A percentile compares a stretch with the other conserved stretches of the same genome.
Conservation (phyloP, 2,888 invertebrate genomes). For the Drosophila meridionalis region DNA sequence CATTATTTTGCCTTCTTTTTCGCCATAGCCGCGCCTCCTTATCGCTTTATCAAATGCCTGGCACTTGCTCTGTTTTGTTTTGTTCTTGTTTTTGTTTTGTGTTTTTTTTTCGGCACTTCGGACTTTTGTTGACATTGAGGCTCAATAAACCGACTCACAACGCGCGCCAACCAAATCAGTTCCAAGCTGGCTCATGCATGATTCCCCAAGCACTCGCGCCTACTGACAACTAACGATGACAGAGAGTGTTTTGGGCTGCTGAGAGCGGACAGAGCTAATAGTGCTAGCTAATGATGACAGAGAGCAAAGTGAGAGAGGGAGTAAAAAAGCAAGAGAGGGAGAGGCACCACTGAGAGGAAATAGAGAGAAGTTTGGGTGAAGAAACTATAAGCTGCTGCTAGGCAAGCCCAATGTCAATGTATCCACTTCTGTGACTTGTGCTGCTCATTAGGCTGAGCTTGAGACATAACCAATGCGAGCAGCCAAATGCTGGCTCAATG, state of each 20-base stretch:
- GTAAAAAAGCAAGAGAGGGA: not conserved
- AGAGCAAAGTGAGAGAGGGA: not conserved
- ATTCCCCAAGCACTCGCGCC: not conserved
- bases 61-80: constrained; percentile 11
- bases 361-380: constrained; percentile 3
- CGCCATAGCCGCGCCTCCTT: constrained; percentile 49
- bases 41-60: constrained; percentile 56
- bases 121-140: constrained; percentile 64
- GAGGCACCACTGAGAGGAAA: no score
- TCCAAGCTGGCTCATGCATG: not conserved
- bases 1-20: not conserved
- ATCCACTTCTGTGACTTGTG: constrained; percentile 27
- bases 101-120: constrained; percentile 36
- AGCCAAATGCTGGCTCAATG: constrained; percentile 8
- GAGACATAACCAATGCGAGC: constrained; percentile 4
- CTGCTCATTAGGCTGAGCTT: constrained; percentile 27
- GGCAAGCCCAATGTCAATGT: not conserved
- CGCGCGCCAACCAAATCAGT: constrained; percentile 8
- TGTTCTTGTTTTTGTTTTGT: constrained; percentile 15
- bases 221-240: constrained; percentile 34
- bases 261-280: not conserved
- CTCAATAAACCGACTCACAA: constrained; percentile 18
- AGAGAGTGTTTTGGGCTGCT: not conserved
- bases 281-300: not conserved
- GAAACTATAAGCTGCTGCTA: constrained; percentile 6